Evolutionary conservation across 2,113 vertebrate genomes (phyloP), one percentile per base, ranked within the genome.

Genomic region (Ovis aries): DNA sequence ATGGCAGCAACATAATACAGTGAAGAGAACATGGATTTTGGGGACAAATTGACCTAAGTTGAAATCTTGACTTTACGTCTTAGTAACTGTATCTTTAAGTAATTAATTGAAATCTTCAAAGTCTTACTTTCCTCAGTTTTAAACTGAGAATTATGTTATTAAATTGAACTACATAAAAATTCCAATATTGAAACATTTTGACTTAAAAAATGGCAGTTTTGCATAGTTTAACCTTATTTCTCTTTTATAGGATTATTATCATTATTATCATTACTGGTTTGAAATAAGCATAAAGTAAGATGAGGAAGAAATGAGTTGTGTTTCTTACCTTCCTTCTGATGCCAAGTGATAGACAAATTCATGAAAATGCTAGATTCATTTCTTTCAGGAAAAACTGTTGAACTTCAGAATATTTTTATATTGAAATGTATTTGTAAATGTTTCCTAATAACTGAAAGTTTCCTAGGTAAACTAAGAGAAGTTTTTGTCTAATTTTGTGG

Each of bases 131-230:
- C 19, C 53, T 96, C 43, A 45, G 10, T 77, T 96, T 86, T 94
- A 86, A 97, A 43, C n/a, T 62, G 53, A 88, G 60, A 84, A 50
- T 83, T 96, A 36, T 85, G 50, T 50, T 78, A 83, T 93, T 94
- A 82, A 77, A 71, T 84, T 71, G 23, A 97, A 40, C 25, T 50
- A 50, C 4, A 74, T 84, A 29, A 94, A 83, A 59, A 78, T 83
- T 60, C 27, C 5, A 92, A 14, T 93, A 45, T 52, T 78, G 23
- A 94, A 97, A 95, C 16, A 64, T 40, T 92, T 84, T 84, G 15
- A 85, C 11, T 87, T 85, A 57, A 74, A 86, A 94, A 74, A 55
- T 78, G 53, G 2, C n/a, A 82, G n/a, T 77, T 91, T 88, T 55
- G 27, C 23, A 48, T 90, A 53, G 16, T 82, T 53, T 91, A 50